A percentile compares a stretch with the other conserved stretches of the same genome.
Conservation (phyloP, 2,888 invertebrate genomes). For the Dascillus cervinus region DNA sequence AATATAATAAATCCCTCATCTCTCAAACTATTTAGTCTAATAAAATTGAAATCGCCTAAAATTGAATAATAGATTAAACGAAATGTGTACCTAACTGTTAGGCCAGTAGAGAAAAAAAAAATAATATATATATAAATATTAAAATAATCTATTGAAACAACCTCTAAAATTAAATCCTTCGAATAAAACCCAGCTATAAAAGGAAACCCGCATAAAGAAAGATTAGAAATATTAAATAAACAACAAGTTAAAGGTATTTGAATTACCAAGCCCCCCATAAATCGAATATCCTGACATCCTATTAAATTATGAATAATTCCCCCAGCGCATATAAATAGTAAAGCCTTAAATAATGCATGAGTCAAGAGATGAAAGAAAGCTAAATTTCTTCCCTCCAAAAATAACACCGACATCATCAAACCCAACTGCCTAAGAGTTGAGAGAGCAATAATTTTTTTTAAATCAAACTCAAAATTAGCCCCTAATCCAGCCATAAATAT, state of each 20-base stretch:
- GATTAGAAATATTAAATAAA: constrained; percentile 55
- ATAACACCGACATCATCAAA: constrained; percentile 54
- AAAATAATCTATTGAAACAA: constrained; percentile 46
- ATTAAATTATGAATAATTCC: constrained; percentile 57
- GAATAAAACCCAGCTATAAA: constrained; percentile 58
- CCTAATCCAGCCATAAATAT: constrained; percentile 54
- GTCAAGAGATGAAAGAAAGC: constrained; percentile 65
- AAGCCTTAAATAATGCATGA: constrained; percentile 69
- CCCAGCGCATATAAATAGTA: constrained; percentile 62
- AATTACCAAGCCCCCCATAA: constrained; percentile 45
- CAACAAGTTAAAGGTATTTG: constrained; percentile 52
- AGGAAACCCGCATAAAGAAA: constrained; percentile 55
- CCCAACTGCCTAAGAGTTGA: constrained; percentile 70
- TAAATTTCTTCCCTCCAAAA: constrained; percentile 43
- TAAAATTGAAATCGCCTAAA: constrained; percentile 45
- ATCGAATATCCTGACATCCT: constrained; percentile 62
- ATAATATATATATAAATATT: constrained; percentile 49
- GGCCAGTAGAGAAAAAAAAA: constrained; percentile 50
- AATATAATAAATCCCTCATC: constrained; percentile 46
- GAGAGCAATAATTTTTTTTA: constrained; percentile 72
- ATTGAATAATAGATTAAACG: constrained; percentile 51
- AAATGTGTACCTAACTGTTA: constrained; percentile 51
- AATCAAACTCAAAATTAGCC: constrained; percentile 58
- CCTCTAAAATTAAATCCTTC: constrained; percentile 53
- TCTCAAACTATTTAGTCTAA: constrained; percentile 44